Evolutionary conservation across 2,113 vertebrate genomes (phyloP), one percentile per base, ranked within the genome.

Genomic region (Hydropotes inermis): DNA sequence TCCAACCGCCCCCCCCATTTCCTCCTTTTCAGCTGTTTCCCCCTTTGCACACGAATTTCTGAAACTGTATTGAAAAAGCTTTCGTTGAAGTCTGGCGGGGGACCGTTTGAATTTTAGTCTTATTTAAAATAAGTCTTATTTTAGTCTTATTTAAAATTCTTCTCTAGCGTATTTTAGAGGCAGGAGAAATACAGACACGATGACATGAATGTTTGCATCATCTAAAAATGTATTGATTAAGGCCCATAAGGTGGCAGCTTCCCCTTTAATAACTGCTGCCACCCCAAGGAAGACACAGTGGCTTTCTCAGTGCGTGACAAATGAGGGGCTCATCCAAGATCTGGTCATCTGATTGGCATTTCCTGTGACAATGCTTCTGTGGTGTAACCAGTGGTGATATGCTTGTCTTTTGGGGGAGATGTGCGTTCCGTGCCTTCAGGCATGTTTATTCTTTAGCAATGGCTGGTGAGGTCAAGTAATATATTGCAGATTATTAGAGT

Each of bases 221-320:
- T 50, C 61, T 52, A 27, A 87, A 84, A 58, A 74, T 33, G 61
- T 36, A 52, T 57, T 8, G 78, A 58, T 70, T 43, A 95, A 52
- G 45, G 27, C 81, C 81, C 30, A 76, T 27, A 60, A 85, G 45
- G 64, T 30, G 8, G 79, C 57, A n/a, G 1, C 84, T 89, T 64
- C 39, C n/a, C 61, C 58, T 94, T 87, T 78, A 54, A 86, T 90
- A 92, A 81, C 36, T 95, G 82, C 57, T 98, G 93, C 85, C 94
- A 94, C 97, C 94, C 90, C 95, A 83, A 93, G 97, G 92, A 87
- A 96, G 96, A 93, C 93, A 87, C 94, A 78, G 97, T 95, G 84
- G 64, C 57, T 96, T 76, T 97, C 57, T 67, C 61, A 98, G 97
- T 88, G 90, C 21, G 47, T 94, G 87, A 95, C 89, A 92, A 54